Conservation (phyloP, 2,888 invertebrate genomes). For the Anodontia alba region DNA sequence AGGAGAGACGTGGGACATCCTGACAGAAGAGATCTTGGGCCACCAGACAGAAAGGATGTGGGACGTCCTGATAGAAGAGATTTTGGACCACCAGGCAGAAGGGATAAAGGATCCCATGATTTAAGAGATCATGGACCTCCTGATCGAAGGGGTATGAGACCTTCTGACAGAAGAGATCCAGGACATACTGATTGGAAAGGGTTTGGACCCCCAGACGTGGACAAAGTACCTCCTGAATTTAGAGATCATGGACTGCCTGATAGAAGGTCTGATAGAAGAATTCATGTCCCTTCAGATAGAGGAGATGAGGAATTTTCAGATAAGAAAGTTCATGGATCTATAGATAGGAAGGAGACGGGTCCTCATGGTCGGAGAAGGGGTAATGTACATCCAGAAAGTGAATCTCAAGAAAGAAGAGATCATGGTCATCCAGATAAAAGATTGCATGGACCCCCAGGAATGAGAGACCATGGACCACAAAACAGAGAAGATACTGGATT, state of each 20-base stretch:
- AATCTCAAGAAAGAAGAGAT: background rate
- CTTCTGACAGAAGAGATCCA: background rate
- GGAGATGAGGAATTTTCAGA: background rate
- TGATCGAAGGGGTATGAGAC: background rate
- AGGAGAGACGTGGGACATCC: background rate
- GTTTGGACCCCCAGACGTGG: background rate
- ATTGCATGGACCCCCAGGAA: background rate
- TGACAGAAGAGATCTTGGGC: conserved; percentile 8
- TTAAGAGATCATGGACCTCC: background rate
- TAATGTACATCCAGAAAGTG: background rate
- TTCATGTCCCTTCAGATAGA: background rate
- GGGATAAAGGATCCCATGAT: background rate
- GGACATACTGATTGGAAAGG: background rate
- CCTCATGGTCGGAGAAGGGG: background rate
- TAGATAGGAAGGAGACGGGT: background rate
- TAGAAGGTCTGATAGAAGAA: background rate
- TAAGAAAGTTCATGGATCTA: background rate
- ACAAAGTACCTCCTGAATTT: background rate
- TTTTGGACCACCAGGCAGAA: background rate
- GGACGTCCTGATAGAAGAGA: background rate
- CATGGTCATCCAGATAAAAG: background rate
- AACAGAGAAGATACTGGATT: conserved; percentile 23
- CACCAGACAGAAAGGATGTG: background rate
- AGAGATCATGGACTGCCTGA: conserved; percentile 1
- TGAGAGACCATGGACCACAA: background rate